Evolutionary conservation across 1,140 invertebrate species (phyloP), one percentile per base, ranked within the genome.

Genomic region (Caenorhabditis remanei): DNA sequence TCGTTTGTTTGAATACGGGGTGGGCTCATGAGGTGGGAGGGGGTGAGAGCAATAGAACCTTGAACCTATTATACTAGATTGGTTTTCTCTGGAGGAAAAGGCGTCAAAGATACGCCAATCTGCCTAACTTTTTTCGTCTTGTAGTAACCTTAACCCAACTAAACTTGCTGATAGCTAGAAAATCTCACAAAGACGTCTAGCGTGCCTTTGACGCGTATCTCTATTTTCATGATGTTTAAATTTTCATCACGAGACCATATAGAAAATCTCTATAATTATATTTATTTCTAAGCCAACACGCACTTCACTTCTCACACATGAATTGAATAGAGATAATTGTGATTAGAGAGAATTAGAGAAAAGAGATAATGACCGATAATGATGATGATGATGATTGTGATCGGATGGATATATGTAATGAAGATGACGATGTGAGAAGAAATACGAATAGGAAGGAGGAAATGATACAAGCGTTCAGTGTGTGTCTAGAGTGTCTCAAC

Each of bases 361-460:
- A 63, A 4, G 21, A 63, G 61, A 63, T 58, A 63, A 63, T 63
- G 61, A 63, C 61, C 61, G 61, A 63, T 63, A 63, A 63, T 63
- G 24, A 63, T 58, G 56, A 58, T 21, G 56, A 58, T 16, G 56
- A 58, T 21, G 56, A 58, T 16, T n/a, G n/a, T 58, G 56, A 19
- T 16, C 6, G n/a, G n/a, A 58, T 58, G n/a, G n/a, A 63, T 63
- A 14, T 9, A 63, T 63, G 19, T 58, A 58, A 58, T 58, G 56
- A 58, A 32, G 32, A 32, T 58, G 56, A 58, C 0, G 32, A 32
- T 32, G 32, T 58, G 56, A 19, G 56, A 21, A 21, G n/a, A n/a
- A 58, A 58, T 32, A 32, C 32, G 56, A n/a, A 63, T 8, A 63
- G 7, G 61, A 63, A 63, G 21, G 13, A 46, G 16, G 63, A 65